Percentiles rank a stretch among this genome's conserved stretches.
Evolutionary conservation across 2,888 invertebrate species (phyloP).

Genomic region (Yponomeuta sedellus): DNA sequence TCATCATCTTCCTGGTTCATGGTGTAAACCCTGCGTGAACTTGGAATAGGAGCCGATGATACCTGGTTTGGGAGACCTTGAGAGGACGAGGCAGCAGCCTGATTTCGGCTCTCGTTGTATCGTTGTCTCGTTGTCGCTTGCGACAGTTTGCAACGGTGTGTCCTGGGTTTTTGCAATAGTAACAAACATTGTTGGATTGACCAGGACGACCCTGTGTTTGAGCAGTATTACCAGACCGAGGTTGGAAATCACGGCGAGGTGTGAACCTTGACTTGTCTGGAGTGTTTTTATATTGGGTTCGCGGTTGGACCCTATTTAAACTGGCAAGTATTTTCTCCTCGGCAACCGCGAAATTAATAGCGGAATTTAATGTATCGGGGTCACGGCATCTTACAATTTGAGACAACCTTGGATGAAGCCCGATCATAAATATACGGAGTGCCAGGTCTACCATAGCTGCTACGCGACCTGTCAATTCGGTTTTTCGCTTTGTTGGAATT

Average conservation of each 20-base stretch:
- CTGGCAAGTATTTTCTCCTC: conserved; percentile 21
- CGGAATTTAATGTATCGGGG: conserved; percentile 23
- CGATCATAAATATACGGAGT: conserved; percentile 23
- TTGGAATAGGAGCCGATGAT: no score
- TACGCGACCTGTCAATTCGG: conserved; percentile 25
- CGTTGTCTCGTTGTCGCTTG: no score
- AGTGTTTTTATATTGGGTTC: background rate
- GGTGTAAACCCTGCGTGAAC: no score
- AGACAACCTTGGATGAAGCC: conserved; percentile 20
- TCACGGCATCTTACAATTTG: conserved; percentile 21
- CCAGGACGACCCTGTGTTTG: no score
- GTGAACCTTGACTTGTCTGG: background rate
- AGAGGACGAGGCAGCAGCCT: no score
- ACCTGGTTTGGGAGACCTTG: no score
- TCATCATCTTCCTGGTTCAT: no score
- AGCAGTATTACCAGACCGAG: no score
- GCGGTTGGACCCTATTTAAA: conserved; percentile 4
- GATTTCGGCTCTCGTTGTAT: no score
- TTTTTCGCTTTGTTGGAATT: conserved; percentile 15
- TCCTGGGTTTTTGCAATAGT: no score
- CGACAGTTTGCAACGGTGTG: no score
- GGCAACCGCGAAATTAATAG: conserved; percentile 21
- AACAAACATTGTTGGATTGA: no score
- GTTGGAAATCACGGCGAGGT: background rate
- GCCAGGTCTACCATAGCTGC: conserved; percentile 31